phyloP scores from a whole-genome alignment of 2,113 vertebrate genomes.

The Sarotherodon lohbergeri region DNA sequence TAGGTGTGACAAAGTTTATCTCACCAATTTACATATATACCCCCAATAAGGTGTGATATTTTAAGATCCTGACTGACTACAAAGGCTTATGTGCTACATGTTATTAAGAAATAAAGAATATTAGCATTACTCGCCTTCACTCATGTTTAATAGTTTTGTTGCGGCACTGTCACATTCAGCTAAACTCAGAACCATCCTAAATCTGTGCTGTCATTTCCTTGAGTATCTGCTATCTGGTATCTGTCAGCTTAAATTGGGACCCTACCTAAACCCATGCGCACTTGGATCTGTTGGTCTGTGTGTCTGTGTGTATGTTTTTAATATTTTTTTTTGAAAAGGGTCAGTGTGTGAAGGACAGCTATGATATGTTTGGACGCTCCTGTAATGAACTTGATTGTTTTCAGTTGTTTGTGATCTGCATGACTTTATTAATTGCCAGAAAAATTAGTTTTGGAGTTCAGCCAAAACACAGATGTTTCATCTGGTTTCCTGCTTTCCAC shows the following conservation, averaged over 20 bases:
- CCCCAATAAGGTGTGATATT: slow-evolving; percentile 24
- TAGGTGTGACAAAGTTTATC: slow-evolving; percentile 64
- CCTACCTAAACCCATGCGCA: background rate
- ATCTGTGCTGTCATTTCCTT: slow-evolving; percentile 27
- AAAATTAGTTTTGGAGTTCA: background rate
- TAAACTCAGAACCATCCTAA: slow-evolving; percentile 23
- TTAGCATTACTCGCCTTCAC: slow-evolving; percentile 17
- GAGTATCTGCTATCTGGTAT: slow-evolving; percentile 27
- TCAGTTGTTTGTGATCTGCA: background rate
- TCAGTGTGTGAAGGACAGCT: background rate
- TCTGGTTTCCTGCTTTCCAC: background rate
- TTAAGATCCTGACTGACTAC: background rate
- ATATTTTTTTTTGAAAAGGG: background rate
- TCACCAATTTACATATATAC: slow-evolving; percentile 46
- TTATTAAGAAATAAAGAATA: slow-evolving; percentile 10
- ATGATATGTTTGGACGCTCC: background rate
- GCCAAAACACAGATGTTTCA: slow-evolving; percentile 13
- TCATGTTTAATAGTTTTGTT: slow-evolving; percentile 10
- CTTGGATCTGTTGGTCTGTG: background rate
- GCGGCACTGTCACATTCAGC: slow-evolving; percentile 10
- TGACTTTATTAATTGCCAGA: background rate
- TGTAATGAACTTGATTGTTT: slow-evolving; percentile 1
- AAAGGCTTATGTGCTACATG: background rate
- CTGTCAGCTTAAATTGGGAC: slow-evolving; percentile 34
- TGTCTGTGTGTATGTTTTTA: background rate